Evolutionary conservation across 2,797 vertebrate genomes (phyloP), one percentile per base, ranked within the genome.

Genomic region (Merluccius polli): DNA sequence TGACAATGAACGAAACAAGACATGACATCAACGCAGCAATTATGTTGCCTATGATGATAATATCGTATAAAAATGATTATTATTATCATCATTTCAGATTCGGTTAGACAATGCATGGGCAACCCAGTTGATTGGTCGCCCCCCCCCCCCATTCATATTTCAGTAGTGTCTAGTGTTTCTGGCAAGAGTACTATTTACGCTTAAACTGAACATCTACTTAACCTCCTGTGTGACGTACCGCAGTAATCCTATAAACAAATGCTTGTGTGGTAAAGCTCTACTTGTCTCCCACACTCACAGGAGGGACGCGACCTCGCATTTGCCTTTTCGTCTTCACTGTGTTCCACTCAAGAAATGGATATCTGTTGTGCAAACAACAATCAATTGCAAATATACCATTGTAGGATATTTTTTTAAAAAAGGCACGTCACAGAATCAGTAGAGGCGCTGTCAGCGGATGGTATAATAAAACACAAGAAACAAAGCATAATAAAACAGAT

Each of bases 181-280:
- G 59, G 59, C 59, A 27, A 65, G n/a, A 65, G 24, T 65, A 12
- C 59, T 65, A 75, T 8, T 69, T 44, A 32, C 79, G 36, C 79
- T 74, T 67, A 78, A 76, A 82, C 79, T 65, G 70, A 71, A 76
- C 78, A 78, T 70, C 68, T 70, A 63, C 73, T 79, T 85, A 81
- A 85, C 79, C 70, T 77, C 48, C 59, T 44, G 29, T 35, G 73
- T 88, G 84, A 90, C 80, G 78, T 83, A 86, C 59, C 38, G 48
- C 33, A 69, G n/a, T 90, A 89, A 90, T 90, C 87, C 81, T 52
- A 83, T 87, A 79, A 89, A 83, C 74, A 81, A 81, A 76, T 75
- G 72, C 80, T 83, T 77, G 48, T 65, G 69, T 86, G 81, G 67
- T 85, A 81, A 81, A 83, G 76, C 79, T 75, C 32, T 73, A 30